A percentile compares a stretch with the other conserved stretches of the same genome.
These are phyloP conservation scores for Zaprionus ghesquierei DNA, from an alignment of 1,140 invertebrate species.

Conservation along the genomic window DNA sequence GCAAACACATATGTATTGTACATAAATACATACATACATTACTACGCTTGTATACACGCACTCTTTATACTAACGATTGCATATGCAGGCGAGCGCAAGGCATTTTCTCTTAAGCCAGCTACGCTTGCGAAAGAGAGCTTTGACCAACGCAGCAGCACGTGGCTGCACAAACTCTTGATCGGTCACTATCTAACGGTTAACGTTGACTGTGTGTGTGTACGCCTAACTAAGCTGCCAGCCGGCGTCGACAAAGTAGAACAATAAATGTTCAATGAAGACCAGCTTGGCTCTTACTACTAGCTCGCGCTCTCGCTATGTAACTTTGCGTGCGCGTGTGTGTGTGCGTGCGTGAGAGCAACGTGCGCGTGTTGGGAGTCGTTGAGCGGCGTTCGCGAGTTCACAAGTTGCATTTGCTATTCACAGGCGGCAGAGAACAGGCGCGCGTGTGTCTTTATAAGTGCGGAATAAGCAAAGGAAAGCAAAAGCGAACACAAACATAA, in stretches of 20 bases:
- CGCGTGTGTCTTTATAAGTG: constrained; percentile 22
- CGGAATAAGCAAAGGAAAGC: constrained; percentile 9
- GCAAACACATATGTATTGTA: too few relatives aligned
- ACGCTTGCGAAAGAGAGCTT: not conserved
- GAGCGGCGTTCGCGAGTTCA: constrained; percentile 31
- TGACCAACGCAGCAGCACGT: not conserved
- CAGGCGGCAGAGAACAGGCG: constrained; percentile 7
- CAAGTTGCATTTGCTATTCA: constrained; percentile 48
- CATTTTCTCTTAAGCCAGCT: not conserved
- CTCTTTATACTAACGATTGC: not conserved
- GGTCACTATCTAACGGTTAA: not conserved
- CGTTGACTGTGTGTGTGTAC: not conserved
- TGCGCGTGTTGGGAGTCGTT: not conserved
- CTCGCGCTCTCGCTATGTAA: not conserved
- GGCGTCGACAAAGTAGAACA: not conserved
- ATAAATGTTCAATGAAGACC: not conserved
- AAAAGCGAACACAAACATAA: constrained; percentile 14
- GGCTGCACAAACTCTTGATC: not conserved
- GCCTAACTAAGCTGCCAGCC: not conserved
- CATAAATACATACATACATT: too few relatives aligned
- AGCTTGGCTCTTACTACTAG: not conserved
- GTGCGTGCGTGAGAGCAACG: not conserved
- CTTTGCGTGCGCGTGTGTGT: not conserved
- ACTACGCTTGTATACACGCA: not conserved
- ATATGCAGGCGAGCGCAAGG: constrained; percentile 1